Percentiles rank a stretch among this genome's conserved stretches.
Conservation (phyloP, 2,888 invertebrate genomes). For the Mythimna lalbum region DNA sequence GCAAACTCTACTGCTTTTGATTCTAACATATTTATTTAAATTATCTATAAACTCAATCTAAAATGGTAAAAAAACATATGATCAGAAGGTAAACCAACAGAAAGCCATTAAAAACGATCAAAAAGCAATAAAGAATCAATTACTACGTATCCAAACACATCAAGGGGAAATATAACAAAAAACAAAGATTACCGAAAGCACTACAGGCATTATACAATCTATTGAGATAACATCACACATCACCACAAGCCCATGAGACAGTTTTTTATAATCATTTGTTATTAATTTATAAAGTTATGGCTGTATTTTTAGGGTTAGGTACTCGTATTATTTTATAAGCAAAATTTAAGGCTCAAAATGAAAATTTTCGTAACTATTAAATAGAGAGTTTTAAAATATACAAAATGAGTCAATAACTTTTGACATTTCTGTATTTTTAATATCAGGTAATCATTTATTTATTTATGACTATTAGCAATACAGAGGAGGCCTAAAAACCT, state of each 20-base stretch:
- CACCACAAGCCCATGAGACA: slow-evolving; percentile 66
- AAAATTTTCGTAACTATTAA: no score
- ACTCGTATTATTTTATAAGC: neutral
- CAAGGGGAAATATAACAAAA: slow-evolving; percentile 60
- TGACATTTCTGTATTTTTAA: no score
- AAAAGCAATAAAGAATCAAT: slow-evolving; percentile 65
- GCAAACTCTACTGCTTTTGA: neutral
- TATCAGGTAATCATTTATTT: no score
- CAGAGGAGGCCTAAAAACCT: no score
- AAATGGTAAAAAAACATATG: slow-evolving; percentile 30
- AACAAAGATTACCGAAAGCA: slow-evolving; percentile 55
- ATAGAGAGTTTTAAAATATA: no score
- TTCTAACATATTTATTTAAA: neutral
- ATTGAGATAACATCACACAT: slow-evolving; percentile 80
- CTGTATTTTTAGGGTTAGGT: slow-evolving; percentile 50
- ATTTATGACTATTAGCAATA: no score
- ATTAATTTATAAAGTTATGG: slow-evolving; percentile 38
- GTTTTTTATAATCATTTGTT: slow-evolving; percentile 60
- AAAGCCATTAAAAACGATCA: slow-evolving; percentile 46
- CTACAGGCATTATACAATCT: slow-evolving; percentile 71
- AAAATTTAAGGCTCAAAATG: neutral
- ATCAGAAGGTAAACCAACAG: slow-evolving; percentile 28
- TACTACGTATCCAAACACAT: slow-evolving; percentile 45
- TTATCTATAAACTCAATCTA: neutral
- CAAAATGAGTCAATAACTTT: no score